Evolutionary conservation across 2,888 invertebrate species (phyloP).

Genomic region (Drosophila pseudotalamancana): DNA sequence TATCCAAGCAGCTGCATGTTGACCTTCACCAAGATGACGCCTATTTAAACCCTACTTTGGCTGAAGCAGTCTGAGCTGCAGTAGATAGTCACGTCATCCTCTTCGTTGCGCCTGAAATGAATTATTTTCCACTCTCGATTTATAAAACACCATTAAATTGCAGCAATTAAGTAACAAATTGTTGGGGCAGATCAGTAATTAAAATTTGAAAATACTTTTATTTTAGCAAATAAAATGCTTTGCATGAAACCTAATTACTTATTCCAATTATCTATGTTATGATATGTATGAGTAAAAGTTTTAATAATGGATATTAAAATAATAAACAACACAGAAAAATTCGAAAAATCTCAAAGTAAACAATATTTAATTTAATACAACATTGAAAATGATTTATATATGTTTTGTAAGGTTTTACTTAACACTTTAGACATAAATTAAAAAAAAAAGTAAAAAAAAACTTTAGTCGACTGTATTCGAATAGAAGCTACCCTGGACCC

Average conservation of each 20-base stretch:
- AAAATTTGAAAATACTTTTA: conserved; percentile 71
- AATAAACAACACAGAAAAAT: not conserved
- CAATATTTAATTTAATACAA: conserved; percentile 13
- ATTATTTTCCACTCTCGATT: conserved; percentile 18
- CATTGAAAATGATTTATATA: not conserved
- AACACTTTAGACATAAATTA: too few species aligned
- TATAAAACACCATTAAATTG: conserved; percentile 49
- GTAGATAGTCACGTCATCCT: conserved; percentile 21
- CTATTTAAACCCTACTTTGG: not conserved
- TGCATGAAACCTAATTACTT: conserved; percentile 25
- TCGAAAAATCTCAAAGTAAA: not conserved
- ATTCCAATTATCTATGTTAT: conserved; percentile 27
- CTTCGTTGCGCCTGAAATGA: not conserved
- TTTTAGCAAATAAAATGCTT: conserved; percentile 24
- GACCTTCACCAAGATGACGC: conserved; percentile 32
- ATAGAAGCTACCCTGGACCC: too few species aligned
- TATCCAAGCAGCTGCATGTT: conserved; percentile 13
- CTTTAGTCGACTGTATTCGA: conserved; percentile 4
- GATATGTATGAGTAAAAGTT: conserved; percentile 29
- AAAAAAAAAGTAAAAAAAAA: conserved; percentile 4
- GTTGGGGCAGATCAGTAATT: conserved; percentile 75
- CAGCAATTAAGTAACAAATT: conserved; percentile 70
- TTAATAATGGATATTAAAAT: not conserved
- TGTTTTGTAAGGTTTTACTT: not conserved
- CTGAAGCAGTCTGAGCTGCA: conserved; percentile 14